Percentiles rank a stretch among this genome's conserved stretches.
Evolutionary conservation across 2,113 vertebrate genomes (phyloP).

Genomic region (Spilogale gracilis): DNA sequence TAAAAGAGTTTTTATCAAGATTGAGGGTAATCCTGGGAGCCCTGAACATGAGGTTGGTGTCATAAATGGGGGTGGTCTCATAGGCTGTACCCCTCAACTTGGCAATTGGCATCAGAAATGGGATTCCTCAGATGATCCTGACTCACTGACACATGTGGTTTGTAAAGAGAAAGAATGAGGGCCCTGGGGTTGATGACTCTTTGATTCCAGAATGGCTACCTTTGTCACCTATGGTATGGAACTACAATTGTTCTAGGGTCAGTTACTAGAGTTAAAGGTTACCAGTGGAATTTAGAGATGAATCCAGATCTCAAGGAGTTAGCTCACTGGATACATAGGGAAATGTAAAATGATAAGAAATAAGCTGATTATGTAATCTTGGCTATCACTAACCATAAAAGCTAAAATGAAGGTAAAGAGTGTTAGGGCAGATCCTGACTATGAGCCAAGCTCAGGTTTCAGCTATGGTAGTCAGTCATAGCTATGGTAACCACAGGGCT

Average conservation of each 20-base stretch:
- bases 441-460: not conserved
- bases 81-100: not conserved
- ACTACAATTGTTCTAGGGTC: not conserved
- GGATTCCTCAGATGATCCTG: not conserved
- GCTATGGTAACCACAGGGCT: not conserved
- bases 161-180: not conserved
- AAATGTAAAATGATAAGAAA: constrained; percentile 5
- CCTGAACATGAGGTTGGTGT: not conserved
- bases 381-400: not conserved
- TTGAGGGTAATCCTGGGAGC: not conserved
- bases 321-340: not conserved
- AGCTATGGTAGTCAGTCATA: not conserved
- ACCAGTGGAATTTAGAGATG: not conserved
- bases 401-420: not conserved
- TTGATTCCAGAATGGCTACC: not conserved
- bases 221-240: not conserved
- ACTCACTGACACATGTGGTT: not conserved
- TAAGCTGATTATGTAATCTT: not conserved
- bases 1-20: not conserved
- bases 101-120: not conserved
- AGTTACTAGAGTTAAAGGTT: not conserved
- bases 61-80: not conserved
- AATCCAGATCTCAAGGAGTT: not conserved
- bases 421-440: not conserved
- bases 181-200: not conserved